Conservation (phyloP, 2,797 vertebrate genomes). For the Scolopax bukidnonensis region DNA sequence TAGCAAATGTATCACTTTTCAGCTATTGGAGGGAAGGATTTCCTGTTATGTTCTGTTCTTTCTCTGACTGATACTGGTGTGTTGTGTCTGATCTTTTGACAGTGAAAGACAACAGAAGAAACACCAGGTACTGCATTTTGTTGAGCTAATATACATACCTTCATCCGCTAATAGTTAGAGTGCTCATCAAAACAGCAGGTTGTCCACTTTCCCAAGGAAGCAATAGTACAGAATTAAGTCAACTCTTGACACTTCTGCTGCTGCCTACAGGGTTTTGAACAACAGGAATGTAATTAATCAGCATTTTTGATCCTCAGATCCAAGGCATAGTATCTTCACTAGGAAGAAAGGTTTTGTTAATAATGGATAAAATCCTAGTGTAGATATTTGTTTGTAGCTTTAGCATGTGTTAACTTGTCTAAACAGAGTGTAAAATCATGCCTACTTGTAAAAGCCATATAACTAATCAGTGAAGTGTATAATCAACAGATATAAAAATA, state of each 20-base stretch:
- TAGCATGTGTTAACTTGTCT: constrained; percentile 18
- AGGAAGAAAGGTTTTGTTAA: background rate
- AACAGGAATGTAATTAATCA: constrained; percentile 31
- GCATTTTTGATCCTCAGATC: background rate
- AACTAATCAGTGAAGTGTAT: background rate
- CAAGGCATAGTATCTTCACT: background rate
- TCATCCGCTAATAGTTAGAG: background rate
- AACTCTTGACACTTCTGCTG: background rate
- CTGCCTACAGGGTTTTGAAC: background rate
- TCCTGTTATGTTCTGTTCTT: constrained; percentile 47
- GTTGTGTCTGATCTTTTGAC: background rate
- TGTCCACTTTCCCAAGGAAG: background rate
- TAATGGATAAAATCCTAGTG: constrained; percentile 18
- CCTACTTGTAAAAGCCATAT: background rate
- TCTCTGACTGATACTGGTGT: background rate
- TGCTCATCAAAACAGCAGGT: background rate
- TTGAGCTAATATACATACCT: background rate
- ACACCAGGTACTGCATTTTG: background rate
- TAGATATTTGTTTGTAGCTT: background rate
- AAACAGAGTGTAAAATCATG: background rate
- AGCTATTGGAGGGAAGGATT: constrained; percentile 13
- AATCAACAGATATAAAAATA: background rate
- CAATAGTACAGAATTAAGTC: background rate
- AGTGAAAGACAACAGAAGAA: constrained; percentile 15
- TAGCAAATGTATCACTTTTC: background rate